These are phyloP conservation scores for Thysanoteuthis rhombus DNA, from an alignment of 2,888 invertebrate genomes.

Conservation along the genomic window DNA sequence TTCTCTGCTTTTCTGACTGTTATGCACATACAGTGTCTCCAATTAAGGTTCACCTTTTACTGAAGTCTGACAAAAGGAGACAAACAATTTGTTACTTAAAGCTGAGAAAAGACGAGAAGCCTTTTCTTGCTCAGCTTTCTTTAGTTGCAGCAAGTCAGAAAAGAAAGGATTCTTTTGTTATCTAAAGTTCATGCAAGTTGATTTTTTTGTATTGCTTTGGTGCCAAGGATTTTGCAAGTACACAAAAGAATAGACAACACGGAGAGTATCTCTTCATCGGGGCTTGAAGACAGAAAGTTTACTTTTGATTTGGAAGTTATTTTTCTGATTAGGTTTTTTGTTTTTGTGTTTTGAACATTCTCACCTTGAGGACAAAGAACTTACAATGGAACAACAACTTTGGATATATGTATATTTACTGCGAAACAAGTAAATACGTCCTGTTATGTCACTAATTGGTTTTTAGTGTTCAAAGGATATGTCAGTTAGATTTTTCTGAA, in stretches of 20 bases:
- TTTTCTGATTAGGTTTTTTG: no score
- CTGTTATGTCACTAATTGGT: no score
- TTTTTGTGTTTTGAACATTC: no score
- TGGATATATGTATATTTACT: no score
- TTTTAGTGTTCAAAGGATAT: no score
- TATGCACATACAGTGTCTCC: background rate
- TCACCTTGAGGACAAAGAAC: no score
- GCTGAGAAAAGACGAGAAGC: background rate
- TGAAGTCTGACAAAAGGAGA: background rate
- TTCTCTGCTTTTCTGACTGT: background rate
- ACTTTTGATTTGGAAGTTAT: no score
- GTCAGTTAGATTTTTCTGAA: no score
- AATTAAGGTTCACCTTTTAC: background rate
- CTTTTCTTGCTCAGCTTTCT: background rate
- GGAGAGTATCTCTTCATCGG: no score
- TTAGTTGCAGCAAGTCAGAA: background rate
- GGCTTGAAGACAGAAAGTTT: no score
- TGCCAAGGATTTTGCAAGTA: background rate
- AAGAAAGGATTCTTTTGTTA: background rate
- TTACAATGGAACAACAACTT: no score
- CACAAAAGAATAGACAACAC: background rate
- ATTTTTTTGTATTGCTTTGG: background rate
- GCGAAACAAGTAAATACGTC: no score
- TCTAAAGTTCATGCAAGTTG: background rate
- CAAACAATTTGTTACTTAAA: background rate